These are phyloP conservation scores for Casuarius casuarius DNA, from an alignment of 2,113 vertebrate species.

Conservation along the genomic window DNA sequence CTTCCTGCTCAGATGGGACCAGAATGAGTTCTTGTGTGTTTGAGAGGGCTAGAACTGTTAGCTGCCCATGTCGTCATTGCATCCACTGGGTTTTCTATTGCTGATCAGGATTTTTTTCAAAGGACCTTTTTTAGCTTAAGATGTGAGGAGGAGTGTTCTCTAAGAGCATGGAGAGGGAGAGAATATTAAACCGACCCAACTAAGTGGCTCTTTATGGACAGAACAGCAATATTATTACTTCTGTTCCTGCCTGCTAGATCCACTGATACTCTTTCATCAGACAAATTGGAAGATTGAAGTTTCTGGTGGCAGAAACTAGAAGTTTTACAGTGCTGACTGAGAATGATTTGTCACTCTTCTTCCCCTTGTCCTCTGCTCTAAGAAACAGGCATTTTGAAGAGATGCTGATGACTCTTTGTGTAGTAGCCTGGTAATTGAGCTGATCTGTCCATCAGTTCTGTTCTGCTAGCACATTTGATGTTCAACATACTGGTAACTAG, in stretches of 20 bases:
- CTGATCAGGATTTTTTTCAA: not conserved
- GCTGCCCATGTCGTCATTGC: accelerated
- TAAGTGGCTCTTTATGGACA: not conserved
- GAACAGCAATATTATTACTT: not conserved
- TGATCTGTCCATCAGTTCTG: not conserved
- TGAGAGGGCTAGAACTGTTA: not conserved
- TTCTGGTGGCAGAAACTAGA: not conserved
- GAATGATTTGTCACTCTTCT: not conserved
- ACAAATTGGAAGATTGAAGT: not conserved
- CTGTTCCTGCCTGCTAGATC: not conserved
- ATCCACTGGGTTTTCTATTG: not conserved
- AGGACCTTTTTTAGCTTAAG: not conserved
- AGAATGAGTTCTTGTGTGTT: not conserved
- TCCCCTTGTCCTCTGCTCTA: not conserved
- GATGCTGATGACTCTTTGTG: accelerated
- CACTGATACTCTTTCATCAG: not conserved
- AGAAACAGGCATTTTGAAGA: not conserved
- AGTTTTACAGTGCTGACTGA: not conserved
- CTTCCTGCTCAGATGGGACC: accelerated
- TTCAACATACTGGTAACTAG: not conserved
- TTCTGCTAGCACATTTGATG: not conserved
- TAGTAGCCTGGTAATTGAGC: not conserved
- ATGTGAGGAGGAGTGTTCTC: not conserved
- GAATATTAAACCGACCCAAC: not conserved
- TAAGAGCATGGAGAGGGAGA: not conserved